Evolutionary conservation across 2,888 invertebrate species (phyloP), one percentile per base, ranked within the genome.

Genomic region (Lepidochitona cinerea): DNA sequence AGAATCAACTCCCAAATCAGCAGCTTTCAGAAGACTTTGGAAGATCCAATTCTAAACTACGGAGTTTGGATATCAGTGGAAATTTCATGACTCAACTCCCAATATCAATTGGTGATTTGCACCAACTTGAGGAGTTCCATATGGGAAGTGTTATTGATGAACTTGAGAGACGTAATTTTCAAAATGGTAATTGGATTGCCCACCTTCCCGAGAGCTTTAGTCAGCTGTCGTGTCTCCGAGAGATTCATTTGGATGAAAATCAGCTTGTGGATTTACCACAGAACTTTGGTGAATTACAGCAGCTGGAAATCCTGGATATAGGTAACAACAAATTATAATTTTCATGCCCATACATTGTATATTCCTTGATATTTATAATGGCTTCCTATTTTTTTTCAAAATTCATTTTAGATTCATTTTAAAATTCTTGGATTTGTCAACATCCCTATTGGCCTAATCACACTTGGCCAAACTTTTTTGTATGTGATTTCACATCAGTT

Each of bases 181-280:
- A 85, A 70, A 89, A 87, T 79, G 89, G 89, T 6, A 89, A 89
- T 77, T 87, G 86, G 86, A 54, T 89, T 6, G 59, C 72, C 6
- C 71, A 74, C 12, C 72, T 89, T 32, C 89, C 89, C 9, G 71
- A 73, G 7, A 82, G 79, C 70, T 81, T 88, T 70, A 76, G 84
- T 70, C 59, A 74, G 33, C 76, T 89, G 68, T 70, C n/a, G 0
- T 76, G 76, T 23, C 77, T 89, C 23, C 81, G 69, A 41, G 79
- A 81, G 53, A 74, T 86, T 0, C 77, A 82, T 59, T 64, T 88
- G 14, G 87, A 88, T 78, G 88, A 89, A 76, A 89, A 89, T 69
- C 84, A 84, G 68, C 37, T 89, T 5, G 53, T 41, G 53, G 80
- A 80, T 59, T 73, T 89, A 26, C 89, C 89, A 7, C 75, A 79